phyloP scores from a whole-genome alignment of 2,888 invertebrate species.

The Drosophila longiperda region DNA sequence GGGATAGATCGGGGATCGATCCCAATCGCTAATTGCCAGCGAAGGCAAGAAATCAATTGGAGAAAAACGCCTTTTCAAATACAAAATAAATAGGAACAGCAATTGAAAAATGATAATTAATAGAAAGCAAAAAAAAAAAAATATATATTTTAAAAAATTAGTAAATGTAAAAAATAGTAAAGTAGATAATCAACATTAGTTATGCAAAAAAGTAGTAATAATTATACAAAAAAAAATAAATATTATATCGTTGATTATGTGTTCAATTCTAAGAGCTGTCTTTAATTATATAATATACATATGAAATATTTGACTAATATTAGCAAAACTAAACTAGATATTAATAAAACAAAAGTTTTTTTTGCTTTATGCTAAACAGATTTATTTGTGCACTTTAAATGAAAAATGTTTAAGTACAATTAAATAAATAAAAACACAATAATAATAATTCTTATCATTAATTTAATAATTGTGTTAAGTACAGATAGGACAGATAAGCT shows the following conservation, averaged over 20 bases:
- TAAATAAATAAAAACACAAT: not conserved
- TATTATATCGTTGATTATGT: not conserved
- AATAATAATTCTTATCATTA: not conserved
- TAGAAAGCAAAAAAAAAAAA: not conserved
- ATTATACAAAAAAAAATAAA: not conserved
- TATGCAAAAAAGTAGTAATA: no score
- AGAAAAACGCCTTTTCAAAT: not conserved
- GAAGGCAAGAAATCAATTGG: constrained; percentile 40
- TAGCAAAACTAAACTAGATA: no score
- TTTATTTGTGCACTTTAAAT: not conserved
- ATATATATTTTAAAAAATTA: not conserved
- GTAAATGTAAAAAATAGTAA: not conserved
- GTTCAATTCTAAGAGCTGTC: not conserved
- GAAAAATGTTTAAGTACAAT: not conserved
- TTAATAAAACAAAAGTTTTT: no score
- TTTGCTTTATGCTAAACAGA: not conserved
- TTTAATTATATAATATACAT: not conserved
- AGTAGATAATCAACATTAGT: not conserved
- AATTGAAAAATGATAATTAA: not conserved
- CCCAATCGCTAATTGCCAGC: constrained; percentile 39
- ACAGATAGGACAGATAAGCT: no score
- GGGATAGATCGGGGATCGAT: constrained; percentile 12
- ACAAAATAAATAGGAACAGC: not conserved
- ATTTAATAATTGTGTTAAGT: no score
- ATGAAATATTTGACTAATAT: no score